Percentiles rank a stretch among this genome's conserved stretches.
Evolutionary conservation across 2,797 vertebrate species (phyloP).

Genomic region (Chaenodraco wilsoni): DNA sequence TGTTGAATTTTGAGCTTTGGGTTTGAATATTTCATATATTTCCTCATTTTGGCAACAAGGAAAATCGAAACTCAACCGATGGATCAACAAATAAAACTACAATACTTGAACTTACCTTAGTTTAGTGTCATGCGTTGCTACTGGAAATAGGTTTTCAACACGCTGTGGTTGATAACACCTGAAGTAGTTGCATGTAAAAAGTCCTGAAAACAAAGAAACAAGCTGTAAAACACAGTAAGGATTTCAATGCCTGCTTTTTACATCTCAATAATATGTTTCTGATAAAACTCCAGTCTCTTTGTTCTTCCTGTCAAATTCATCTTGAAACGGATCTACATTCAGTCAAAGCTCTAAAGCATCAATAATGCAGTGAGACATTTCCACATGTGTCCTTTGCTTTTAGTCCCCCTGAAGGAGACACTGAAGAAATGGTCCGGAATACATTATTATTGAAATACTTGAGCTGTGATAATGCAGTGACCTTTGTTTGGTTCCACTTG

Average conservation of each 20-base stretch:
- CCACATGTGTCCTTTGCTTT: no score
- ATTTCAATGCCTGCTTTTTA: neutral
- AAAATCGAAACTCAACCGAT: no score
- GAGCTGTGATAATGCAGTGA: neutral
- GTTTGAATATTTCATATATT: no score
- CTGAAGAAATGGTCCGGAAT: neutral
- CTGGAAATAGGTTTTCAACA: slow-evolving; percentile 1
- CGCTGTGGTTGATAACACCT: neutral
- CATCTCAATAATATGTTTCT: neutral
- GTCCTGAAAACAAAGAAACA: neutral
- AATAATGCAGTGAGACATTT: neutral
- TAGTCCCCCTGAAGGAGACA: neutral
- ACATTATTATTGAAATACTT: neutral
- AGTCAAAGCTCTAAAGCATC: slow-evolving; percentile 3
- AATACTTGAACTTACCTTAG: neutral
- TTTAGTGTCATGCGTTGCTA: neutral
- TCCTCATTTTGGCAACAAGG: no score
- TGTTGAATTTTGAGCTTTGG: no score
- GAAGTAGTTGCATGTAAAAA: neutral
- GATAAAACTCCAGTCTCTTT: neutral
- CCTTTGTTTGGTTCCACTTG: neutral
- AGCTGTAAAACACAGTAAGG: neutral
- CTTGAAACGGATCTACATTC: neutral
- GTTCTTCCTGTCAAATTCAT: neutral
- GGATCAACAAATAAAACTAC: neutral